Evolutionary conservation across 2,113 vertebrate genomes (phyloP).

Genomic region (Stegastes partitus): DNA sequence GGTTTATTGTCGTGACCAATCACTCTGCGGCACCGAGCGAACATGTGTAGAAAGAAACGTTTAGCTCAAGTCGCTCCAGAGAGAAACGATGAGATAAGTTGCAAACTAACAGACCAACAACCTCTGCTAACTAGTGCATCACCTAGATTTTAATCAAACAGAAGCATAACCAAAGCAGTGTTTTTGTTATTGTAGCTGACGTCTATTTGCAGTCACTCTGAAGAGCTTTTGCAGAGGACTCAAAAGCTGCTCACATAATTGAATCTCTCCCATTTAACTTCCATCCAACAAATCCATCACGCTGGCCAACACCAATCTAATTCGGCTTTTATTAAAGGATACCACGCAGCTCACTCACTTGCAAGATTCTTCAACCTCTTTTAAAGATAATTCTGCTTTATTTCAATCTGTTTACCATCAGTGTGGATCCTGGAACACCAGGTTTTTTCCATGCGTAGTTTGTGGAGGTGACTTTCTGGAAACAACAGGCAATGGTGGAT

Average conservation of each 20-base stretch:
- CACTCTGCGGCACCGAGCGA: not conserved
- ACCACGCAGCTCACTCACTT: not conserved
- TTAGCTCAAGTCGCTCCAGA: not conserved
- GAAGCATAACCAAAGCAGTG: not conserved
- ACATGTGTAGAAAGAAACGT: not conserved
- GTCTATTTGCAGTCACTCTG: not conserved
- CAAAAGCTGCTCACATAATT: not conserved
- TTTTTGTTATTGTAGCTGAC: too few relatives aligned
- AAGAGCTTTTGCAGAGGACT: not conserved
- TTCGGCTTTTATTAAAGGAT: not conserved
- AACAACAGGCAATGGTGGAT: not conserved
- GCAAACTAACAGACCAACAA: too few relatives aligned
- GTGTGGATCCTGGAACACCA: not conserved
- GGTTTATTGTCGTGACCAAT: constrained; percentile 47
- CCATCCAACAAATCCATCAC: not conserved
- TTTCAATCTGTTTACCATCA: not conserved
- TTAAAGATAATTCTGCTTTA: not conserved
- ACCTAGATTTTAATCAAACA: not conserved
- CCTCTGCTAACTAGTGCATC: too few relatives aligned
- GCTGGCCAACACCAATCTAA: not conserved
- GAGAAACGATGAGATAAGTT: not conserved
- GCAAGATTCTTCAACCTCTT: not conserved
- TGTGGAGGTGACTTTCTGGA: not conserved
- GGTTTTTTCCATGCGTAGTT: not conserved
- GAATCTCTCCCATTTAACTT: not conserved